A percentile compares a stretch with the other conserved stretches of the same genome.
phyloP scores from a whole-genome alignment of 2,888 invertebrate genomes.

The Drosophila putrida region DNA sequence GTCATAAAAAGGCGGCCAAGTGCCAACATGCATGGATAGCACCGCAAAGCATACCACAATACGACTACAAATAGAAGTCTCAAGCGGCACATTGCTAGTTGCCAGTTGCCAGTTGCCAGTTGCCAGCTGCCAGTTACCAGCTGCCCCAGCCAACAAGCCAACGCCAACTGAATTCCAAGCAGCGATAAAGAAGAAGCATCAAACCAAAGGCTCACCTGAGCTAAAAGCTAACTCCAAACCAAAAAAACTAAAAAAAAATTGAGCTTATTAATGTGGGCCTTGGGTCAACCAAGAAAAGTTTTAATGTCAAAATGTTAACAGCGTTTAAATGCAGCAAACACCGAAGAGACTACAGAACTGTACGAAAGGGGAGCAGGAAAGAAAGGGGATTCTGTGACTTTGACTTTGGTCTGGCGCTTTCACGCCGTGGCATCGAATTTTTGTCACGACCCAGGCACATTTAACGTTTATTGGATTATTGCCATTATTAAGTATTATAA shows the following conservation, averaged over 20 bases:
- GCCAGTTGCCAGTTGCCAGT: conserved; percentile 17
- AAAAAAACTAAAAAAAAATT: conserved; percentile 24
- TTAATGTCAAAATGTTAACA: conserved; percentile 77
- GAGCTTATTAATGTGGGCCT: conserved; percentile 69
- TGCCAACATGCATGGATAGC: conserved; percentile 74
- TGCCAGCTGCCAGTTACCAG: conserved; percentile 36
- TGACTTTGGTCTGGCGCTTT: conserved; percentile 66
- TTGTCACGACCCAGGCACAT: conserved; percentile 75
- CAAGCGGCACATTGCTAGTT: conserved; percentile 39
- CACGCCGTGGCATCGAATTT: conserved; percentile 69
- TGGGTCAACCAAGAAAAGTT: conserved; percentile 42
- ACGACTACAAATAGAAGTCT: conserved; percentile 33
- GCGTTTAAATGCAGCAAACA: conserved; percentile 48
- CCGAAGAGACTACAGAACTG: not conserved
- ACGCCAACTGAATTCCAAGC: conserved; percentile 55
- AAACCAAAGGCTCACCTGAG: conserved; percentile 28
- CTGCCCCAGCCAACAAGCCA: conserved; percentile 22
- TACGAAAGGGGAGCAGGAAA: not conserved
- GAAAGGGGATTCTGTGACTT: conserved; percentile 3
- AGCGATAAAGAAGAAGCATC: conserved; percentile 24
- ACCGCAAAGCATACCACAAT: conserved; percentile 55
- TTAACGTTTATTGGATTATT: conserved; percentile 81
- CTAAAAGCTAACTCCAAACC: conserved; percentile 31
- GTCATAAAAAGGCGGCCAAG: conserved; percentile 73
- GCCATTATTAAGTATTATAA: conserved; percentile 66